Conservation (phyloP, 2,797 vertebrate species). For the Phyllotis vaccarum region DNA sequence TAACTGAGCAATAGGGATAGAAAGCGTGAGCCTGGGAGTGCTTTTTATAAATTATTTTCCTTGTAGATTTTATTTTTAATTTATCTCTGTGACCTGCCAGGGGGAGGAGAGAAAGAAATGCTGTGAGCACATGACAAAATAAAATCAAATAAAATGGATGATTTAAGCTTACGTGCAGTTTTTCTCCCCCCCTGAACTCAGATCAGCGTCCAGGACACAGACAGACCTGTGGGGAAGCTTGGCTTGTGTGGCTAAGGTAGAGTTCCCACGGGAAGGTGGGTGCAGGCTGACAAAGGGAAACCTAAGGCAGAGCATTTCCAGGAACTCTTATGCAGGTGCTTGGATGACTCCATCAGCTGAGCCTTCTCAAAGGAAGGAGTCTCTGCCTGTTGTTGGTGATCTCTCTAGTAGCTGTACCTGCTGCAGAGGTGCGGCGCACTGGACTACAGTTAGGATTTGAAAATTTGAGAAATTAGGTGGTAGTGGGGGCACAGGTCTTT, state of each 20-base stretch:
- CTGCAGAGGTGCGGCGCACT: background rate
- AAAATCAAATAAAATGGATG: constrained; percentile 87
- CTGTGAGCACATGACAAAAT: constrained; percentile 90
- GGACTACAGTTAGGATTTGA: background rate
- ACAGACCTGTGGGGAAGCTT: background rate
- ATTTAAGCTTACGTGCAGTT: constrained; percentile 83
- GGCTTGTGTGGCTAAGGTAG: constrained; percentile 43
- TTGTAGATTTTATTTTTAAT: constrained; percentile 88
- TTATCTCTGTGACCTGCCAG: constrained; percentile 89
- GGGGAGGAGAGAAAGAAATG: constrained; percentile 85
- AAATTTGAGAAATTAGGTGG: background rate
- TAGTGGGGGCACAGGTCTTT: background rate
- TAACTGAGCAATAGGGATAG: constrained; percentile 63
- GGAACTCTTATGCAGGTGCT: background rate
- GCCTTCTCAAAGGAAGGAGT: constrained; percentile 2
- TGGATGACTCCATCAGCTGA: background rate
- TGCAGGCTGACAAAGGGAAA: background rate
- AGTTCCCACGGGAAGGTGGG: constrained; percentile 16
- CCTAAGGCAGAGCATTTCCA: background rate
- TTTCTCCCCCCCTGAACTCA: constrained; percentile 62
- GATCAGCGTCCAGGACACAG: constrained; percentile 40
- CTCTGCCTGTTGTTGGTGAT: too few species aligned
- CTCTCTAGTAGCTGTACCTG: background rate
- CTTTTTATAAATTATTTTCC: constrained; percentile 86
- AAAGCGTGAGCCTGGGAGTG: constrained; percentile 76